Evolutionary conservation across 2,888 invertebrate species (phyloP), one percentile per base, ranked within the genome.

Genomic region (Apodemia zela): DNA sequence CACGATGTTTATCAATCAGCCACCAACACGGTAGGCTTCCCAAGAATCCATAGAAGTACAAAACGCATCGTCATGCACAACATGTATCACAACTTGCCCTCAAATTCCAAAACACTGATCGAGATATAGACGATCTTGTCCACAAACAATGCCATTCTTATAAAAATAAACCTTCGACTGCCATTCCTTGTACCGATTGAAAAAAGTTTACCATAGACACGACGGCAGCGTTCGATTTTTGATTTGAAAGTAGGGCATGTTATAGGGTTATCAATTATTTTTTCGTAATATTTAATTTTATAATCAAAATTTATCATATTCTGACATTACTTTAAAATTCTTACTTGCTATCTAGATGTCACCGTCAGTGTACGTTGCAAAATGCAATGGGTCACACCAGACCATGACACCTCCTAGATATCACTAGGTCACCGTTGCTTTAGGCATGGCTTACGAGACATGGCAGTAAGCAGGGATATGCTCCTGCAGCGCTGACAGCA

Each of bases 131-230:
- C 68, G 76, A 79, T 80, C 83, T 81, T 85, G 87, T 87, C 84
- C 82, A 81, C 89, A 84, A 84, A 90, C 90, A 90, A 90, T 90
- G 85, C 82, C 73, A 87, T 89, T 85, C 73, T 70, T 78, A 77
- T 71, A 75, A 82, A 87, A 86, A 90, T 84, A 85, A 85, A 85
- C 79, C 81, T 81, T 74, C 69, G 71, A 78, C 81, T 81, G 78
- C 82, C 77, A 79, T 79, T 80, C 75, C 71, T 67, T 67, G 67
- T 71, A 80, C 73, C 77, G 82, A 81, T 81, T 82, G 85, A 83
- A 77, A 81, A 68, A 68, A 68, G 69, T 72, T 69, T 75, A 69
- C 72, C 75, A 78, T 76, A 87, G 87, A 88, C 82, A 76, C 72
- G 75, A 72, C 75, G 84, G 81, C 82, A 54, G 84, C 79, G 79